Evolutionary conservation across 2,797 vertebrate species (phyloP), one percentile per base, ranked within the genome.

Genomic region (Sebastes cheni): DNA sequence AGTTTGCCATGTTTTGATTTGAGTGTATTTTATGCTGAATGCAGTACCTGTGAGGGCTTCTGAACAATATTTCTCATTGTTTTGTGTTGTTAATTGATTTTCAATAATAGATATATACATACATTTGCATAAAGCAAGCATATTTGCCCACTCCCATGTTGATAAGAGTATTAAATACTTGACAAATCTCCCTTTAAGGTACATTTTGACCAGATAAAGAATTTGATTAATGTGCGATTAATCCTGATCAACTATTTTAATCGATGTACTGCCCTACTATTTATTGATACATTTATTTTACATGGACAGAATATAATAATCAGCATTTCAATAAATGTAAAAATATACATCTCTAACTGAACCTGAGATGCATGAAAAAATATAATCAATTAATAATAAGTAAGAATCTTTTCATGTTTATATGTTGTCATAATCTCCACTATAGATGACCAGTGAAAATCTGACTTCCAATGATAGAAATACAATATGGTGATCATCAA

Each of bases 161-260:
- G 0, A 36, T 36, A 36, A 13, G 13, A 14, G 39, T 14, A 39
- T 39, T 39, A 39, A 14, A 14, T 39, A 39, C 5, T 14, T 39
- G 13, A 14, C 39, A 39, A 5, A 39, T 14, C 13, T 39, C 39
- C 39, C 39, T 42, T 42, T 42, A 42, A 42, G 0, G 13, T 42
- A 14, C 13, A 42, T 42, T 42, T 42, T 42, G 39, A 6, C 1
- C 14, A 3, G 13, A 42, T 16, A 42, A 16, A 42, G 14, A 6
- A 42, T 16, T 0, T 16, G 39, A 42, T 42, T 42, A 16, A 42
- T 42, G 16, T 42, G 39, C 39, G 1, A 42, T 42, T 42, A 42
- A 42, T 42, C 0, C 0, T 0, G 0, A 42, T 42, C 16, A 42
- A 42, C 39, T 42, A 3, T 42, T 1, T 42, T 42, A 42, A 42